Evolutionary conservation across 2,113 vertebrate genomes (phyloP), one percentile per base, ranked within the genome.

Genomic region (Mesocricetus auratus): DNA sequence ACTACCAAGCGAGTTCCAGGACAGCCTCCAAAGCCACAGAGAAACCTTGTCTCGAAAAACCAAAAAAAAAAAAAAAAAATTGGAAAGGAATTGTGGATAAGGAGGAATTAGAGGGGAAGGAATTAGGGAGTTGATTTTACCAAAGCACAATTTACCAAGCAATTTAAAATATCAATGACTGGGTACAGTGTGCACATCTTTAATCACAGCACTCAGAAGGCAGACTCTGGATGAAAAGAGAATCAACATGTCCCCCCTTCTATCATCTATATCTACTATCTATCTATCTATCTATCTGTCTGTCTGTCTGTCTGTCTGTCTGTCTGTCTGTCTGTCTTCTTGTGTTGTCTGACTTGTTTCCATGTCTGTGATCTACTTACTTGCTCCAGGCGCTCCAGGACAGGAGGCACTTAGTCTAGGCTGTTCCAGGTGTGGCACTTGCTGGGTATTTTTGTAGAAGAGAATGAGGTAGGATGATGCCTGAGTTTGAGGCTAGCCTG

Each of bases 391-490:
- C n/a, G 7, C 24, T 47, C 68, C 60, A 16, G 1, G 6, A 33
- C 33, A 79, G 58, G 26, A n/a, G 29, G 45, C 56, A 56, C 58
- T 94, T 86, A 36, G 4, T 81, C 60, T 47, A 21, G 73, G 39
- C 17, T n/a, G 31, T 56, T 81, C 78, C 53, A 21, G 19, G 50
- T 36, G 22, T 9, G 42, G 79, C 64, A 58, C 17, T 66, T 33
- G 47, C 15, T 26, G 64, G 62, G 22, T 64, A 42, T 85, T 95
- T 94, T 64, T 91, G 62, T 91, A 45, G 26, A 71, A 95, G 96
- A 13, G n/a, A 90, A 92, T 58, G 56, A 90, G 21, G 78, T 50
- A 81, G 29, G 53, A 81, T 33, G 53, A 39, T 81, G 53, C 39
- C 78, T 58, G 53, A 58, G 11, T 81, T 39, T 58, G 53, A 50